Base-by-base conservation (phyloP, 1,140 invertebrate species). In the Cherax quadricarinatus region DNA sequence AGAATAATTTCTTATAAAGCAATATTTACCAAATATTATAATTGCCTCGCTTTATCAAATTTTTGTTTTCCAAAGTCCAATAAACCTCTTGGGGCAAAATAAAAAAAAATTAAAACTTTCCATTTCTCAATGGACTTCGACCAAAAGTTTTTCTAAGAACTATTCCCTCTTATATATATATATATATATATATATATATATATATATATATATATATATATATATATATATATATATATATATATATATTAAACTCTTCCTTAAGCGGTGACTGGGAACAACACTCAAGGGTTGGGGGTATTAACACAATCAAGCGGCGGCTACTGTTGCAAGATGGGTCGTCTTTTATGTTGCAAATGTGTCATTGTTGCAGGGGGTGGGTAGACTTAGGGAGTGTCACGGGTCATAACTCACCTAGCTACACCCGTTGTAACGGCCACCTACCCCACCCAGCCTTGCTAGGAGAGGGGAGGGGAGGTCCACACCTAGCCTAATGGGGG, bases 281-380 rank as follows among this genome's bases (percentile, higher is more conserved):
- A 16, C 75, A 9, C 49, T 80, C 78, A 41, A 41, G 78, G 49
- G 41, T 12, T 51, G 21, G 41, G n/a, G 30, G 53, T 81, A 83
- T 89, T 89, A 89, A 75, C 81, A 82, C 80, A 89, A 73, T 89
- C 88, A 89, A 53, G 88, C 80, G 88, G 88, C 49, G 88, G 88
- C 81, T 80, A 73, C 57, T 83, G 81, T 89, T 89, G 88, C 88
- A 89, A 89, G 88, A 89, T 84, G 88, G 88, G 80, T 30, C 81
- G 9, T 84, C 88, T 60, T 89, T 89, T 89, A 89, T 89, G 80
- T 89, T 89, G 88, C 88, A 89, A 89, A 89, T 89, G 88, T 83
- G 88, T 80, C 88, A 83, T 89, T 89, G 88, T 89, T 89, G 88
- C 88, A 89, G 88, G 88, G 81, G 88, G 88, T 84, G 88, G 88